Percentiles rank a stretch among this genome's conserved stretches.
Conservation (phyloP, 2,888 invertebrate genomes). For the Ichneumoninae sp. region DNA sequence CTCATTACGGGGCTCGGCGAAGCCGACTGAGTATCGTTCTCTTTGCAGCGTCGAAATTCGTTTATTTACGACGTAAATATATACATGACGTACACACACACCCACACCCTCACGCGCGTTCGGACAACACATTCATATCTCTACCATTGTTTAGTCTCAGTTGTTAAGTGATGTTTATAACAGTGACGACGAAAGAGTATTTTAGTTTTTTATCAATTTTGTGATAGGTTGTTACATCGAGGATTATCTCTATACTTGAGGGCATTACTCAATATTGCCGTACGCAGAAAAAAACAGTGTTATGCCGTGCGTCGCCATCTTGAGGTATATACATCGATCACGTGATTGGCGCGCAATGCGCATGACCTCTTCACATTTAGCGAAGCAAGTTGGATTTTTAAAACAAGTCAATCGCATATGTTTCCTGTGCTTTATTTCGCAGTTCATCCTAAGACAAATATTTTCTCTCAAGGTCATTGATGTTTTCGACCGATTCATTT, state of each 20-base stretch:
- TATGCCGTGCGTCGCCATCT: constrained; percentile 71
- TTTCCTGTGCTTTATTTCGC: neutral
- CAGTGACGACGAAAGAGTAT: constrained; percentile 4
- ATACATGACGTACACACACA: constrained; percentile 10
- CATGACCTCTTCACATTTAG: constrained; percentile 54
- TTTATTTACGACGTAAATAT: constrained; percentile 32
- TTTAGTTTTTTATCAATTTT: constrained; percentile 4
- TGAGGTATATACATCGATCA: constrained; percentile 65
- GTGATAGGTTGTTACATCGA: constrained; percentile 33
- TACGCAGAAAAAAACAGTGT: constrained; percentile 63
- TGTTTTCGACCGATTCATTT: neutral
- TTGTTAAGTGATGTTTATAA: neutral
- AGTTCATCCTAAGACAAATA: constrained; percentile 21
- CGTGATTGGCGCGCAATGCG: constrained; percentile 63
- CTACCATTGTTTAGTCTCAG: constrained; percentile 33
- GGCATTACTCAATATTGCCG: constrained; percentile 28
- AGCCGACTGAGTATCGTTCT: neutral
- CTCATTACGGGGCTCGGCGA: neutral
- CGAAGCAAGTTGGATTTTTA: neutral
- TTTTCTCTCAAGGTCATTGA: constrained; percentile 35
- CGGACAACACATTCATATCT: constrained; percentile 46
- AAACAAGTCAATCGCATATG: neutral
- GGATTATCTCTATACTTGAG: constrained; percentile 19
- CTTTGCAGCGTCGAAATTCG: constrained; percentile 3
- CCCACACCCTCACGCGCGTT: constrained; percentile 33